A percentile compares a stretch with the other conserved stretches of the same genome.
Conservation (phyloP, 64 coral and sea anemone species). For the Trachythela sp. region DNA sequence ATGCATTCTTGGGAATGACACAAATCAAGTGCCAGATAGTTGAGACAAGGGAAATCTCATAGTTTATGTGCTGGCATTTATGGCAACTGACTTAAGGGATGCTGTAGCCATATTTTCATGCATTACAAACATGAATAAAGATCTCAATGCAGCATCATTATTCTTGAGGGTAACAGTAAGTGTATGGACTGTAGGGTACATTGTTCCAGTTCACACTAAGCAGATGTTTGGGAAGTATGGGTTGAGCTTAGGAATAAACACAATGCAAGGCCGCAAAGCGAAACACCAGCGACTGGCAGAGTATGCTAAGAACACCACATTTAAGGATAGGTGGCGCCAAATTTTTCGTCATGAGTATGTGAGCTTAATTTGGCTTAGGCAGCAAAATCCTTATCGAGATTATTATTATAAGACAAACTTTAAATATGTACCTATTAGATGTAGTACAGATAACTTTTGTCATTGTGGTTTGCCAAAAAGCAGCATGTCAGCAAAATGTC, state of each 20-base stretch:
- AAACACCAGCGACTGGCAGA: constrained; percentile 25
- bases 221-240: constrained; percentile 15
- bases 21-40: constrained; percentile 16
- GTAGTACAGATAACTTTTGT: constrained; percentile 14
- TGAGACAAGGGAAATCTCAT: not conserved
- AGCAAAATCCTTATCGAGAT: constrained; percentile 13
- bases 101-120: constrained; percentile 35
- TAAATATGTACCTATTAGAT: constrained; percentile 5
- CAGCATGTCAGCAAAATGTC: not conserved
- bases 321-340: not conserved
- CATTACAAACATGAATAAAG: constrained; percentile 21
- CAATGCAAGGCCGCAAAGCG: constrained; percentile 38
- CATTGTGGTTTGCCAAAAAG: constrained; percentile 4
- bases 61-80: constrained; percentile 16
- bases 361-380: not conserved
- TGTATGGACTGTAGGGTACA: constrained; percentile 51
- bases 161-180: constrained; percentile 40
- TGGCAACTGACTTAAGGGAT: constrained; percentile 27
- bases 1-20: not conserved
- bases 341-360: not conserved
- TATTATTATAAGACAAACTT: constrained; percentile 19
- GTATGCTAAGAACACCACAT: constrained; percentile 11
- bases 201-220: constrained; percentile 41
- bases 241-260: constrained; percentile 44
- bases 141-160: not conserved